Evolutionary conservation across 2,888 invertebrate species (phyloP), one percentile per base, ranked within the genome.

Genomic region (Mimumesa dahlbomi): DNA sequence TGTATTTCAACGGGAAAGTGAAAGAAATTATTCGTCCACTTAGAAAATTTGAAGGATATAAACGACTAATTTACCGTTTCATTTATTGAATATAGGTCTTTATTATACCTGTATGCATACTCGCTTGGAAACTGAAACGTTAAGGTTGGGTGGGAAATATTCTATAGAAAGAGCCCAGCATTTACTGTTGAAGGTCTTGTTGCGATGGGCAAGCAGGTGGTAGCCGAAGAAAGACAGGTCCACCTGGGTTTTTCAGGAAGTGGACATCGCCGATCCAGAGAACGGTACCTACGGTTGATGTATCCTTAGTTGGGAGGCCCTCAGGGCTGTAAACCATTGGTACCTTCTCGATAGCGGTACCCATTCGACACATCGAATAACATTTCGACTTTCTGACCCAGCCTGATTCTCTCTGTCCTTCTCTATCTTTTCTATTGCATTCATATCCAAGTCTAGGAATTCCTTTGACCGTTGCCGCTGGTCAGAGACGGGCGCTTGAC

Each of bases 231-330:
- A 74, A 64, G 69, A 58, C 68, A 68, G 67, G 61, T 81, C 65
- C 73, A 76, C 68, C 71, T 63, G 73, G 67, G 73, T 73, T 78
- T 79, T 75, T 78, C 76, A 72, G 67, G 78, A 78, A 78, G 66
- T 65, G 58, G 58, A 64, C 66, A 73, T 62, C 46, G 67, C 45
- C 54, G 50, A 58, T 59, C 53, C 43, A 62, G 43, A 9, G 68
- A 67, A 76, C 72, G 66, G 74, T 58, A 75, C 49, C 69, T 59
- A 43, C 40, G 59, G 53, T 69, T 43, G 66, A 40, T 54, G 19
- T 54, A 46, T 50, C 53, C 54, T 31, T 50, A 43, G 36, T 70
- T 53, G 64, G 43, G 34, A 61, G 36, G 58, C 9, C 34, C 36
- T 38, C 42, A 49, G 48, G 53, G 36, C 52, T 58, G 50, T 63